phyloP scores from a whole-genome alignment of 2,888 invertebrate species.

The Brachyptera putata region DNA sequence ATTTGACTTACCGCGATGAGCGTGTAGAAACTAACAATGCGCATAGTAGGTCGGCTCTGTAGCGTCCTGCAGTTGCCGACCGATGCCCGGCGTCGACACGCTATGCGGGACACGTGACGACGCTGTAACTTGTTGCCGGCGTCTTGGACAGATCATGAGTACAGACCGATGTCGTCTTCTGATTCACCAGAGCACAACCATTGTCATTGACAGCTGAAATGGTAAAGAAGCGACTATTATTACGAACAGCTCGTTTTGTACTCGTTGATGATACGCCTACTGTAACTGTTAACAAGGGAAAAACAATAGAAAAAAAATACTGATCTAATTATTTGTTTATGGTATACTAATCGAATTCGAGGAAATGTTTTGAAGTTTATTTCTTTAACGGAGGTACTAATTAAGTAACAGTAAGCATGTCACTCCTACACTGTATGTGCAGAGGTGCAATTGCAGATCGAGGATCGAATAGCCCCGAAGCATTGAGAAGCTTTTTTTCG shows the following conservation, averaged over 20 bases:
- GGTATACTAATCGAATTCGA: too few relatives aligned
- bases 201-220: not conserved
- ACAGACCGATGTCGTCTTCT: not conserved
- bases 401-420: too few relatives aligned
- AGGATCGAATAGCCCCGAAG: too few relatives aligned
- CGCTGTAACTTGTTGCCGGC: not conserved
- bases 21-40: conserved; percentile 69
- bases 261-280: not conserved
- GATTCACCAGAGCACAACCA: not conserved
- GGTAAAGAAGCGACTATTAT: not conserved
- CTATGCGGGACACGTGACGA: not conserved
- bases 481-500: too few relatives aligned
- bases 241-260: not conserved
- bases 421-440: too few relatives aligned
- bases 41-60: conserved; percentile 59
- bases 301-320: too few relatives aligned
- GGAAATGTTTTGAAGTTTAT: too few relatives aligned
- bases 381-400: too few relatives aligned
- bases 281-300: too few relatives aligned
- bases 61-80: not conserved
- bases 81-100: conserved; percentile 3
- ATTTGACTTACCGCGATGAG: conserved; percentile 67
- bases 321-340: too few relatives aligned
- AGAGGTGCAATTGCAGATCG: too few relatives aligned
- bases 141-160: conserved; percentile 8